These are phyloP conservation scores for Aleiodes sp. DNA, from an alignment of 1,140 invertebrate species.

Conservation along the genomic window DNA sequence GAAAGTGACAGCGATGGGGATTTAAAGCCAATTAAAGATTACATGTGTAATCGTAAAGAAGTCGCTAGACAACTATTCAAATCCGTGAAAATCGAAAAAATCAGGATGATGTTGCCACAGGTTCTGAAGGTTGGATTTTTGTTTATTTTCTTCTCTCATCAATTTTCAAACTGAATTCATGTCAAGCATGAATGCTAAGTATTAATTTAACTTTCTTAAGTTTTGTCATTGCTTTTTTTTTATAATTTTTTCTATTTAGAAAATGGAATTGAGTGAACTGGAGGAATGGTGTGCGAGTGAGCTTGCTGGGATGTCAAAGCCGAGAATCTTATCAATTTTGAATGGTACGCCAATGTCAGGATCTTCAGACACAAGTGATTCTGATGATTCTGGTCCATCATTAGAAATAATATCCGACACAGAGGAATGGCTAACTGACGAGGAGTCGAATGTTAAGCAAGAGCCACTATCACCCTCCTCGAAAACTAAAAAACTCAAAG, in stretches of 20 bases:
- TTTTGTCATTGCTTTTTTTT: too few relatives aligned
- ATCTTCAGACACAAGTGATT: constrained; percentile 61
- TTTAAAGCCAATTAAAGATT: constrained; percentile 63
- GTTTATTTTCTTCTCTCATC: not conserved
- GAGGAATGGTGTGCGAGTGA: constrained; percentile 61
- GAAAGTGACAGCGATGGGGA: constrained; percentile 55
- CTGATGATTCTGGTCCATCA: constrained; percentile 59
- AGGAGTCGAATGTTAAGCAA: constrained; percentile 47
- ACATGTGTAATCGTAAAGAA: constrained; percentile 56
- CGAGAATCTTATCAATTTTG: constrained; percentile 56
- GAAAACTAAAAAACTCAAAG: constrained; percentile 42
- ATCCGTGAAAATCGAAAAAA: constrained; percentile 62
- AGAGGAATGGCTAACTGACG: constrained; percentile 58
- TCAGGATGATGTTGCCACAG: constrained; percentile 64
- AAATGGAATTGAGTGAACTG: constrained; percentile 55
- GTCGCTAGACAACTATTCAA: constrained; percentile 60
- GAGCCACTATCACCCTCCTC: constrained; percentile 30
- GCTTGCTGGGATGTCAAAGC: constrained; percentile 62
- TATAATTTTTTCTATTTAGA: constrained; percentile 40
- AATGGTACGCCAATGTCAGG: constrained; percentile 58
- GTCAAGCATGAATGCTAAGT: too few relatives aligned
- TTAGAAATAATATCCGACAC: constrained; percentile 65
- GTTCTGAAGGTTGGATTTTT: constrained; percentile 50
- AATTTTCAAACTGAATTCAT: not conserved
- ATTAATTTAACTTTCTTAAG: too few relatives aligned